Evolutionary conservation across 2,797 vertebrate species (phyloP).

Genomic region (Borostomias antarcticus): DNA sequence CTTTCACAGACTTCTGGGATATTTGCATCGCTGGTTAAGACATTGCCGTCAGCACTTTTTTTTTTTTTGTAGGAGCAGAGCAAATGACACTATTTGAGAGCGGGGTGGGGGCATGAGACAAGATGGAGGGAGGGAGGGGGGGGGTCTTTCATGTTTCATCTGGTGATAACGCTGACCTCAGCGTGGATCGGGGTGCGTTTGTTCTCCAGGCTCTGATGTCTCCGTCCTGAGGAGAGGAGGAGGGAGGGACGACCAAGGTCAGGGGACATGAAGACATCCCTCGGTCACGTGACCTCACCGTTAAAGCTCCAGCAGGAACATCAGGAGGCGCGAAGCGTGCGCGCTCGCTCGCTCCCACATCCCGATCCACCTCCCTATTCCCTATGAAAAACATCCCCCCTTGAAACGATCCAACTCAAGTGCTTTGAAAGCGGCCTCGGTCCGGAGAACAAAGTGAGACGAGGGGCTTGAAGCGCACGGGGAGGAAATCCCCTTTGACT

Average conservation of each 20-base stretch:
- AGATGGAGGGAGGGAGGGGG: constrained; percentile 28
- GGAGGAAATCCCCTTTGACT: constrained; percentile 70
- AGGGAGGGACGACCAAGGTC: constrained; percentile 66
- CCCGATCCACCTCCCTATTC: constrained; percentile 29
- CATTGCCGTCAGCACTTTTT: constrained; percentile 73
- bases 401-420: constrained; percentile 47
- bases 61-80: constrained; percentile 62
- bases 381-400: constrained; percentile 32
- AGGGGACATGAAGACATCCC: constrained; percentile 70
- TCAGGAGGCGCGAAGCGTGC: constrained; percentile 36
- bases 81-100: constrained; percentile 71
- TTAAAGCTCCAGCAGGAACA: constrained; percentile 57
- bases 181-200: constrained; percentile 70
- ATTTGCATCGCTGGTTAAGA: constrained; percentile 65
- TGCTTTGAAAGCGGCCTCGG: constrained; percentile 47
- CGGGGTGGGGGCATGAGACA: constrained; percentile 49
- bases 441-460: constrained; percentile 57
- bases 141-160: constrained; percentile 64
- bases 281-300: constrained; percentile 70
- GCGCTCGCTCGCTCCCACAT: no score
- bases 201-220: constrained; percentile 62
- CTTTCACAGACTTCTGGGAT: constrained; percentile 72
- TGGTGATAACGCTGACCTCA: constrained; percentile 72
- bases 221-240: constrained; percentile 34
- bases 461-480: constrained; percentile 33